phyloP scores from a whole-genome alignment of 2,113 vertebrate genomes.

The Trematomus loennbergii region DNA sequence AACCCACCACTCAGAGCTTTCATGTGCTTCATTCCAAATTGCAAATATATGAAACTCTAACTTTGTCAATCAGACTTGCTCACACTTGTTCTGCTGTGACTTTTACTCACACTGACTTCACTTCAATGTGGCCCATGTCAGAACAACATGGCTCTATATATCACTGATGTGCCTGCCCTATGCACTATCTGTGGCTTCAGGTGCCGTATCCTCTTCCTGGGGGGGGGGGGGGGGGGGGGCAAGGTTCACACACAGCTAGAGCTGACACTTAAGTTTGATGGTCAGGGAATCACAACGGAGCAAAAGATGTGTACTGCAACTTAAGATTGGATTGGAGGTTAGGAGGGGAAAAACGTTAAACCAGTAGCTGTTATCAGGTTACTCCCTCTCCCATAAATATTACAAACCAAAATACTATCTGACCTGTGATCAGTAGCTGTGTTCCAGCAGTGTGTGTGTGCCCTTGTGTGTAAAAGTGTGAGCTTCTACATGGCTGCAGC shows the following conservation, averaged over 20 bases:
- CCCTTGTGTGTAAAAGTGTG: conserved; percentile 34
- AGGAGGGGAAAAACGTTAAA: not conserved
- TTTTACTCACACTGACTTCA: conserved; percentile 46
- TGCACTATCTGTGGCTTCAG: conserved; percentile 78
- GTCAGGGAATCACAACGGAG: not conserved
- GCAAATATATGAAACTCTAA: not conserved
- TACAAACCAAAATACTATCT: conserved; percentile 14
- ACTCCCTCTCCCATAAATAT: conserved; percentile 18
- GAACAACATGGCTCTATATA: conserved; percentile 61
- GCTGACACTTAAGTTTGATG: conserved; percentile 63
- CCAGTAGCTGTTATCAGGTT: not conserved
- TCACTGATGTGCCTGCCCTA: conserved; percentile 59
- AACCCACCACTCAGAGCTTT: conserved; percentile 1
- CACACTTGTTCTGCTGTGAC: conserved; percentile 15
- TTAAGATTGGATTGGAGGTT: conserved; percentile 8
- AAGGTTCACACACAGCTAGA: conserved; percentile 37
- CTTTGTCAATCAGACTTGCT: not conserved
- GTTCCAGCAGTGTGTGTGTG: not conserved
- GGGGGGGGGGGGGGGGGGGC: not conserved
- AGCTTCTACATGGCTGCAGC: conserved; percentile 65
- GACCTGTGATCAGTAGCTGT: conserved; percentile 22
- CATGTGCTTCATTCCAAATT: not conserved
- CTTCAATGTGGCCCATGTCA: conserved; percentile 37
- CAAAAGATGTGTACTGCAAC: conserved; percentile 4
- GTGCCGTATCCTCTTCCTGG: conserved; percentile 81